Conservation (phyloP, 2,113 vertebrate species). For the Todiramphus chloris region DNA sequence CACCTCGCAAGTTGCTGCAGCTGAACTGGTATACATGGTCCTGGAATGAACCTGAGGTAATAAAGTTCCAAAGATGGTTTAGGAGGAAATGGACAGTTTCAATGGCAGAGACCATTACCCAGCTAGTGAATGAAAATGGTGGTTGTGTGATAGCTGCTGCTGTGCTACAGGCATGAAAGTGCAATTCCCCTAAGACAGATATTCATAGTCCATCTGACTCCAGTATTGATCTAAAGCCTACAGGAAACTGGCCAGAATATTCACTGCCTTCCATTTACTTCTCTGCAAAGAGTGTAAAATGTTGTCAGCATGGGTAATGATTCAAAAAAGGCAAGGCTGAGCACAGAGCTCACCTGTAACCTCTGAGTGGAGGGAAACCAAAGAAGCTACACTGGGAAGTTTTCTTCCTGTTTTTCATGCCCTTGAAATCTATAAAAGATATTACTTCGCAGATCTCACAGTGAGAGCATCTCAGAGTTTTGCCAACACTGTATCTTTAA, state of each 20-base stretch:
- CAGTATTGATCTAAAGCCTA: background rate
- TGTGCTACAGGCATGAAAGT: background rate
- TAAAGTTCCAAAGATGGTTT: background rate
- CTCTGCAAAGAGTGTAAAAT: background rate
- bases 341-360: background rate
- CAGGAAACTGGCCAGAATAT: background rate
- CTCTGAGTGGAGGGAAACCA: background rate
- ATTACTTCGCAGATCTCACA: background rate
- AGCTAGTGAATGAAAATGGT: background rate
- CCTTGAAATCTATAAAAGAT: fast-evolving
- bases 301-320: background rate
- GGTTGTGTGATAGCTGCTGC: background rate
- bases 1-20: background rate
- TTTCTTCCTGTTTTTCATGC: background rate
- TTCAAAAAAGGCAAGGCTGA: background rate
- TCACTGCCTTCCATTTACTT: background rate
- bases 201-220: background rate
- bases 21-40: background rate
- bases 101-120: background rate
- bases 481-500: background rate
- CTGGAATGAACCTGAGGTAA: background rate
- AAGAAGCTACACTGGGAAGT: background rate
- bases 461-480: background rate
- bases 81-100: background rate
- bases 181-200: background rate